Percentiles rank a stretch among this genome's conserved stretches.
Evolutionary conservation across 2,888 invertebrate species (phyloP).

Genomic region (Anoplius nigerrimus): DNA sequence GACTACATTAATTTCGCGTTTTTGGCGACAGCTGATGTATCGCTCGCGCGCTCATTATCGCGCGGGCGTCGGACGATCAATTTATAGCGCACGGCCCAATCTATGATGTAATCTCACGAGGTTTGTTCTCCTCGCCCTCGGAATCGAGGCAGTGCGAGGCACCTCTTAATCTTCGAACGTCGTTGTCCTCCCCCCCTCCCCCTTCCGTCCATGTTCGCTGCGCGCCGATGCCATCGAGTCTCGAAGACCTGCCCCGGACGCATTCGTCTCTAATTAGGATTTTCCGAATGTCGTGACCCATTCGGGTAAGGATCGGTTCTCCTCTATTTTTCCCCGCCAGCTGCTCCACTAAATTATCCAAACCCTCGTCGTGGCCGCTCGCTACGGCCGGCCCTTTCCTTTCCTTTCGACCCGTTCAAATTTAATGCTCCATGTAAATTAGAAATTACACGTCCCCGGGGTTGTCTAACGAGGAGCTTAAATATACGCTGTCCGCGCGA

Average conservation of each 20-base stretch:
- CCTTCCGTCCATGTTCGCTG: background rate
- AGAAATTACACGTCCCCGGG: too few relatives aligned
- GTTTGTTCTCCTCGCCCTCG: conserved; percentile 15
- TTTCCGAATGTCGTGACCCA: too few relatives aligned
- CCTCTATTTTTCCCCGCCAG: background rate
- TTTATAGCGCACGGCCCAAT: conserved; percentile 54
- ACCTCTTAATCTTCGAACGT: conserved; percentile 52
- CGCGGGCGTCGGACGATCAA: conserved; percentile 46
- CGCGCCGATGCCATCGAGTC: too few relatives aligned
- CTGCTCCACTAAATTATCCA: background rate
- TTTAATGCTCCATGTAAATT: too few relatives aligned
- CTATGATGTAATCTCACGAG: conserved; percentile 56
- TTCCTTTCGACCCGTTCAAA: too few relatives aligned
- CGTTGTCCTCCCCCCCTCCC: background rate
- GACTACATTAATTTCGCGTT: conserved; percentile 57
- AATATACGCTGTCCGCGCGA: too few relatives aligned
- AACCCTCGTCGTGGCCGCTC: background rate
- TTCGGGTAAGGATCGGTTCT: background rate
- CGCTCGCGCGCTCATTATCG: conserved; percentile 54
- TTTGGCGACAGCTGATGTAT: conserved; percentile 54
- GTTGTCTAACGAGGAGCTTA: too few relatives aligned
- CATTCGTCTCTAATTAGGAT: too few relatives aligned
- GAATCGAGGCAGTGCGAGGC: conserved; percentile 31
- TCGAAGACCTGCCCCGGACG: too few relatives aligned
- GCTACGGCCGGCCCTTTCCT: too few relatives aligned